Evolutionary conservation across 2,888 invertebrate genomes (phyloP), one percentile per base, ranked within the genome.

Genomic region (Drosophila mettleri): DNA sequence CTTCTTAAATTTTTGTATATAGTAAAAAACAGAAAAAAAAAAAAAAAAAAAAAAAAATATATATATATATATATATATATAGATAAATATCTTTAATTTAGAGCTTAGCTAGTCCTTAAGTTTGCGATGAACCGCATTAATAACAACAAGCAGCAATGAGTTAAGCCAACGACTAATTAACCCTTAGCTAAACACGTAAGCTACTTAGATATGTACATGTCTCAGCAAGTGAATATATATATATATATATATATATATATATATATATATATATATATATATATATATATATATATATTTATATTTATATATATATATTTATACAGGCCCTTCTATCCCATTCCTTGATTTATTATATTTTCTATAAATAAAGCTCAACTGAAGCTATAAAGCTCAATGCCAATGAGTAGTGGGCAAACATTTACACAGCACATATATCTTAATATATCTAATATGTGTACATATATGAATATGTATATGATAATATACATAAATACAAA

Each of bases 301-400:
- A 12, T 10, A 12, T 12, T 12, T 12, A 31, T 31, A 12, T 12
- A 8, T 31, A 31, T 12, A 31, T 12, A 31, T 12, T 24, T 45
- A 27, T 27, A 3, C 29, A 38, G 22, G 2, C 24, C 33, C 6
- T 33, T 27, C 14, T 34, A 14, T 20, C 24, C 46, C 18, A 33
- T 27, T n/a, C 36, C 6, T 20, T 57, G 52, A n/a, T 63, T 49
- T 43, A 22, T 41, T 51, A 22, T n/a, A 18, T 33, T 20, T 33
- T 38, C 45, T 46, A 53, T 46, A 65, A 52, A 65, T 65, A 53
- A 62, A 38, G 8, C 36, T 18, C 29, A 20, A 9, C 29, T 8
- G 5, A 48, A 16, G n/a, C 38, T 20, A 4, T 18, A 14, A 27
- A 43, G 22, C 60, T 5, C 54, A 20, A 12, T 8, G 54, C 33